These are phyloP conservation scores for Naja naja DNA, from an alignment of 2,113 vertebrate species.

Conservation along the genomic window DNA sequence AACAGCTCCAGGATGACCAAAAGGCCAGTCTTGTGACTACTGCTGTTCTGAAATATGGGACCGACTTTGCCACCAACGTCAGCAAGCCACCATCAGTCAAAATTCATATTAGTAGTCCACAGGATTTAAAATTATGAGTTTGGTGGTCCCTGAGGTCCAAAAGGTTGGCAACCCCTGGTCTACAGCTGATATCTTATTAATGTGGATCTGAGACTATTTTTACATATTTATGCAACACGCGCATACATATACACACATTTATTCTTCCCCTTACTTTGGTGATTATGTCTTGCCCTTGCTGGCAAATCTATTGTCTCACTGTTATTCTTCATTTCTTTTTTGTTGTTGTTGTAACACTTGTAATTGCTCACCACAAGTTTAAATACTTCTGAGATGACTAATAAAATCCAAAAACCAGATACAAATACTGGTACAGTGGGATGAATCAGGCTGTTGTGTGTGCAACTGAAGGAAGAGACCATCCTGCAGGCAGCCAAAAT, in stretches of 20 bases:
- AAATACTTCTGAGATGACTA: constrained; percentile 61
- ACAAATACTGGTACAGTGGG: constrained; percentile 44
- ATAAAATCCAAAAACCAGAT: constrained; percentile 67
- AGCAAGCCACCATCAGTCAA: too few relatives aligned
- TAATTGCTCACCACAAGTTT: constrained; percentile 55
- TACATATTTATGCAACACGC: background rate
- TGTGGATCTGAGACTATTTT: constrained; percentile 31
- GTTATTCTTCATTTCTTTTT: constrained; percentile 55
- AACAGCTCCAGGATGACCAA: too few relatives aligned
- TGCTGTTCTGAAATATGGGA: too few relatives aligned
- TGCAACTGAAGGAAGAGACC: constrained; percentile 33
- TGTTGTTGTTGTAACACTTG: constrained; percentile 52
- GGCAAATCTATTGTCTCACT: constrained; percentile 56
- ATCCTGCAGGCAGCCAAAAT: constrained; percentile 43
- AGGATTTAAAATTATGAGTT: too few relatives aligned
- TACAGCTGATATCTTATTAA: background rate
- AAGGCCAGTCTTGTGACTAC: too few relatives aligned
- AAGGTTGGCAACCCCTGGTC: too few relatives aligned
- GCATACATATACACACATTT: background rate
- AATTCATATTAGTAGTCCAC: too few relatives aligned
- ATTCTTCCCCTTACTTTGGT: constrained; percentile 27
- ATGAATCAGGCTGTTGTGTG: constrained; percentile 62
- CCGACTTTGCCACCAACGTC: too few relatives aligned
- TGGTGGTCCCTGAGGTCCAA: too few relatives aligned
- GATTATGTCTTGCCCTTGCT: constrained; percentile 54